Evolutionary conservation across 2,888 invertebrate genomes (phyloP), one percentile per base, ranked within the genome.

Genomic region (Rhamnusium bicolor): DNA sequence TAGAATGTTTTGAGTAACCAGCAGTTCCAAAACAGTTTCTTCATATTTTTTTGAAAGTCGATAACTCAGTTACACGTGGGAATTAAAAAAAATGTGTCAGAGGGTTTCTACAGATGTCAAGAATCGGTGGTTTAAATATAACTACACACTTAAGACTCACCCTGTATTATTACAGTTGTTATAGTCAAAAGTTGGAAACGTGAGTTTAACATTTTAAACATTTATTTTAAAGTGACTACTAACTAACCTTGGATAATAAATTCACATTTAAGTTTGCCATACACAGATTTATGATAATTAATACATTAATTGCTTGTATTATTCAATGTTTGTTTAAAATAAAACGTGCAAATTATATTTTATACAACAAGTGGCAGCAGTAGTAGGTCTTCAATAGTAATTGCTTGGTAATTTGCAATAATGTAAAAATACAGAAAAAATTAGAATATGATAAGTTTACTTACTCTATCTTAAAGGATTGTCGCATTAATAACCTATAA

Each of bases 231-330:
- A 18, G 58, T 32, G 58, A 8, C n/a, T 56, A 14, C 5, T 56
- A 56, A 16, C 32, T 58, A 58, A 58, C 58, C 58, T 58, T 58
- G 58, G 14, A 16, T 32, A 12, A 58, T 19, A 19, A 58, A 58
- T 32, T 58, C 58, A 12, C 58, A 19, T 32, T 32, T 58, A 32
- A 58, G 32, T 58, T 32, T 58, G 18, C 10, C 18, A 32, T 18
- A 58, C 56, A 56, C 58, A 14, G n/a, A 32, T 58, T 58, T 58
- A 53, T n/a, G n/a, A 19, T 29, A 58, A 58, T 58, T 58, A n/a
- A 3, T 16, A 32, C 58, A 8, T 32, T 58, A 32, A 54, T 32
- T 58, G 58, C 32, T 58, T 58, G 12, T 16, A 19, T 58, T 24
- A 32, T 19, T 58, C 29, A 58, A 32, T 18, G 54, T 27, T 32